Conservation (phyloP, 2,888 invertebrate species). For the Lagria hirta region DNA sequence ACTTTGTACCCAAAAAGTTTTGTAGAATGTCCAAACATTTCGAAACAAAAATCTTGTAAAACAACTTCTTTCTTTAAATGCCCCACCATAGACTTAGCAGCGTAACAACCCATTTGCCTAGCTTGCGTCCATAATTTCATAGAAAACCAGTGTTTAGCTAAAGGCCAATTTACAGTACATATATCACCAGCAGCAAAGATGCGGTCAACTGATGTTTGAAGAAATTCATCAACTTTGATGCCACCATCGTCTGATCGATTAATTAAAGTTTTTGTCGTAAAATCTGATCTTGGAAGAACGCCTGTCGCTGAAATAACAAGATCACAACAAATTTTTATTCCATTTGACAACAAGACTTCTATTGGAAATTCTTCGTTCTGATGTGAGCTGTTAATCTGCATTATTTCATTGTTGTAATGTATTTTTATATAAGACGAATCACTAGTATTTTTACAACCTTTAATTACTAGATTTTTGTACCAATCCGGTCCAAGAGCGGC, state of each 20-base stretch:
- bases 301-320: slow-evolving; percentile 96
- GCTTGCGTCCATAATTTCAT: slow-evolving; percentile 98
- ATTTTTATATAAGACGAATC: slow-evolving; percentile 54
- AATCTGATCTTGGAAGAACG: slow-evolving; percentile 71
- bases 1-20: slow-evolving; percentile 93
- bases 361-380: slow-evolving; percentile 64
- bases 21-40: slow-evolving; percentile 96
- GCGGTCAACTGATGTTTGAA: slow-evolving; percentile 75
- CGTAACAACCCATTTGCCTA: slow-evolving; percentile 94
- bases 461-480: slow-evolving; percentile 71
- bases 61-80: slow-evolving; percentile 63
- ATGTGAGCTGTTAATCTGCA: slow-evolving; percentile 51
- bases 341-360: slow-evolving; percentile 72
- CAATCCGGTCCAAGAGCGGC: slow-evolving; percentile 98
- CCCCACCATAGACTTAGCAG: slow-evolving; percentile 85
- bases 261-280: slow-evolving; percentile 59
- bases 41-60: slow-evolving; percentile 93
- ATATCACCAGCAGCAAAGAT: slow-evolving; percentile 97
- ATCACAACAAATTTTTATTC: slow-evolving; percentile 75
- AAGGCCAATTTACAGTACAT: slow-evolving; percentile 78
- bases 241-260: slow-evolving; percentile 73
- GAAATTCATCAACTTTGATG: slow-evolving; percentile 78
- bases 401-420: slow-evolving; percentile 63
- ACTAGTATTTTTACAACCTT: slow-evolving; percentile 49
- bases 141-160: slow-evolving; percentile 85